Percentiles rank a stretch among this genome's conserved stretches.
phyloP scores from a whole-genome alignment of 2,113 vertebrate species.

The Argyrosomus japonicus region DNA sequence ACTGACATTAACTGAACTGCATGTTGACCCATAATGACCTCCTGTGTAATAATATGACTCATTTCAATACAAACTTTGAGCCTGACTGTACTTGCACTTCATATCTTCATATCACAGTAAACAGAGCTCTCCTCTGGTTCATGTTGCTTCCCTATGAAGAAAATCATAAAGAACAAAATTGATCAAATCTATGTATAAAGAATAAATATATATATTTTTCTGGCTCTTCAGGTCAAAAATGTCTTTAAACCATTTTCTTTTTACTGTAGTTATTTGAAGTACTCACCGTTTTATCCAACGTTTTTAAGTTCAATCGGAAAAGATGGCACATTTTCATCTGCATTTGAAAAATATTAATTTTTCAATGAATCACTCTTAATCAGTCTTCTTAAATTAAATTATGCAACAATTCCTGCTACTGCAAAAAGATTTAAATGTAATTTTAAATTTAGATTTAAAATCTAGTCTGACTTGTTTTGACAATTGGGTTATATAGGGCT shows the following conservation, averaged over 20 bases:
- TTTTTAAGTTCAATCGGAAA: not conserved
- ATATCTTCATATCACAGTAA: slow-evolving; percentile 19
- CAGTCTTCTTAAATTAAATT: too few relatives aligned
- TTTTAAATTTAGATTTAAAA: too few relatives aligned
- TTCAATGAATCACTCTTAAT: not conserved
- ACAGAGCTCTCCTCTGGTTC: not conserved
- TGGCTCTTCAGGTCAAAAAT: not conserved
- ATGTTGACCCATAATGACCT: too few relatives aligned
- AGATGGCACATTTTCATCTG: not conserved
- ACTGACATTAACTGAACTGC: too few relatives aligned
- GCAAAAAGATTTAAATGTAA: too few relatives aligned
- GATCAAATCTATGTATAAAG: too few relatives aligned
- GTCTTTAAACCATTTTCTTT: not conserved
- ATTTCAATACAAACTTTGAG: not conserved
- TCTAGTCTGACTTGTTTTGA: too few relatives aligned
- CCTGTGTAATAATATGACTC: too few relatives aligned
- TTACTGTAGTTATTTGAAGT: not conserved
- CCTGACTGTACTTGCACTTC: not conserved
- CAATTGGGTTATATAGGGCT: too few relatives aligned
- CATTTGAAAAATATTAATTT: not conserved
- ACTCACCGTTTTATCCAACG: not conserved
- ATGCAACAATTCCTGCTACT: too few relatives aligned
- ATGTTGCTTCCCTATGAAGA: slow-evolving; percentile 9
- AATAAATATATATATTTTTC: not conserved
- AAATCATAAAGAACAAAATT: too few relatives aligned